Conservation (phyloP, 2,888 invertebrate species). For the Euplagia quadripunctaria region DNA sequence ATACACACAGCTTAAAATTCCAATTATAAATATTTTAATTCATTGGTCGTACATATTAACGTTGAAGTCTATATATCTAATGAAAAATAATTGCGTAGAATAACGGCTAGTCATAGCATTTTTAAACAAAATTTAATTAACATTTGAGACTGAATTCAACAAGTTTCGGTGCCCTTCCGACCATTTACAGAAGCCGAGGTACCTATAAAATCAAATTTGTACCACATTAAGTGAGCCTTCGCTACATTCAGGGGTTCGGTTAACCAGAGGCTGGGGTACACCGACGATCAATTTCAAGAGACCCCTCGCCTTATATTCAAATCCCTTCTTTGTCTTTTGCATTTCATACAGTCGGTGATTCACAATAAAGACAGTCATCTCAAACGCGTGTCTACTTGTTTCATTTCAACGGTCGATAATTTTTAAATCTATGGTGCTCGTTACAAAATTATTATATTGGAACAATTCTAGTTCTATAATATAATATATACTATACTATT, state of each 20-base stretch:
- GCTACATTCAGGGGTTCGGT: constrained; percentile 73
- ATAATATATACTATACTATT: not conserved
- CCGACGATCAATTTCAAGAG: constrained; percentile 85
- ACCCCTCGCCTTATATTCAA: constrained; percentile 83
- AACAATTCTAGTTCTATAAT: not conserved
- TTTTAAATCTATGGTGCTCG: constrained; percentile 31
- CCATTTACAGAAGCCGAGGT: constrained; percentile 45
- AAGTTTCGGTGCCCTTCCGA: constrained; percentile 39
- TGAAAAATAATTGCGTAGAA: constrained; percentile 21
- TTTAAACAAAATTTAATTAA: constrained; percentile 26
- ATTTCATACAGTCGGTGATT: constrained; percentile 81
- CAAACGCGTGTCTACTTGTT: constrained; percentile 50
- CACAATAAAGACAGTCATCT: constrained; percentile 68
- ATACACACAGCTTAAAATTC: constrained; percentile 21
- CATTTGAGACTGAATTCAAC: constrained; percentile 41
- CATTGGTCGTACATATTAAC: constrained; percentile 22
- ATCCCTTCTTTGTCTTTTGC: constrained; percentile 84
- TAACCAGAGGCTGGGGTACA: constrained; percentile 82
- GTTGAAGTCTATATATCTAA: constrained; percentile 8
- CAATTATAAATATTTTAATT: constrained; percentile 33
- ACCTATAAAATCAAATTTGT: constrained; percentile 81
- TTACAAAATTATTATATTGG: constrained; percentile 22
- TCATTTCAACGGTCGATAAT: constrained; percentile 44
- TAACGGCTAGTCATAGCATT: constrained; percentile 8
- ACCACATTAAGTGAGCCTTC: constrained; percentile 76